Percentiles rank a stretch among this genome's conserved stretches.
Conservation (phyloP, 2,113 vertebrate species). For the Orthonyx spaldingii region DNA sequence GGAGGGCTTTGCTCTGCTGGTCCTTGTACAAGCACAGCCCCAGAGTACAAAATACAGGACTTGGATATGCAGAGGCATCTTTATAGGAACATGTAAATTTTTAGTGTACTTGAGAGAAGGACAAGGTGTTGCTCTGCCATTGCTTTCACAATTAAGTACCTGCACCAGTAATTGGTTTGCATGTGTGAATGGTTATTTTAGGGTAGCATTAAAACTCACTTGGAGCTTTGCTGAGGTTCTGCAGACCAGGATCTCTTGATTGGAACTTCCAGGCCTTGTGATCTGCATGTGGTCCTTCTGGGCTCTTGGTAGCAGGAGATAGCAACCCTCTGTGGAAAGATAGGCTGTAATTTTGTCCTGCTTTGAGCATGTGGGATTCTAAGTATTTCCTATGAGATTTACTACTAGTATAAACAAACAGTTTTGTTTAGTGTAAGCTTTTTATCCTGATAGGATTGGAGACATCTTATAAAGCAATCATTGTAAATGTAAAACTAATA, state of each 20-base stretch:
- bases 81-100: neutral
- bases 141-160: neutral
- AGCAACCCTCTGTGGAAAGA: neutral
- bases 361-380: neutral
- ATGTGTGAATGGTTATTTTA: neutral
- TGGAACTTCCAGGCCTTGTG: neutral
- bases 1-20: neutral
- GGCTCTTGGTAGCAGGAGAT: neutral
- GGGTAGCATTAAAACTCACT: neutral
- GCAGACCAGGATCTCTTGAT: neutral
- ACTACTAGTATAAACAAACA: constrained; percentile 10
- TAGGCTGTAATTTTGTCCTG: neutral
- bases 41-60: neutral
- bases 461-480: neutral
- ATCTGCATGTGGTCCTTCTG: neutral
- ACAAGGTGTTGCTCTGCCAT: neutral
- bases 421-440: constrained; percentile 31
- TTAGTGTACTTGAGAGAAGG: neutral
- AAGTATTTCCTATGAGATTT: constrained; percentile 14
- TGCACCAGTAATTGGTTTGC: neutral
- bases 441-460: constrained; percentile 27
- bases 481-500: constrained; percentile 33
- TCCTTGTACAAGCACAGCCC: neutral
- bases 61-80: neutral
- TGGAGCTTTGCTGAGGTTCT: neutral